Evolutionary conservation across 2,888 invertebrate species (phyloP), one percentile per base, ranked within the genome.

Genomic region (Euplagia quadripunctaria): DNA sequence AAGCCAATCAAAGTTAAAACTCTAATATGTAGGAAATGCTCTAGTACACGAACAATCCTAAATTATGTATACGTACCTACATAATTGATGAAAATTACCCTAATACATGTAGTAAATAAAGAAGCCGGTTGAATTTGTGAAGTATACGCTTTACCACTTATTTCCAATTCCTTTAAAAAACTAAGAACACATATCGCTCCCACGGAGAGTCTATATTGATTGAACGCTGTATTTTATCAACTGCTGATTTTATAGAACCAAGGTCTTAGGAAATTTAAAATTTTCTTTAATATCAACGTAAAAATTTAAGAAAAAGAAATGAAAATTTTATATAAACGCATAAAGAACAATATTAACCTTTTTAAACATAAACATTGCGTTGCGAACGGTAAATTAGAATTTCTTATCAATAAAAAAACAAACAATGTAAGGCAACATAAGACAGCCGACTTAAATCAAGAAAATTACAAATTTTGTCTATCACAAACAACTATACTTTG

Each of bases 391-490:
- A 49, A 67, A 51, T 49, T 14, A 58, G n/a, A 55, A 55, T 2
- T 1, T n/a, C n/a, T 9, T 55, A 70, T 41, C 46, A 51, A 64
- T 51, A n/a, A 51, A 70, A 42, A 41, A 43, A 6, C 43, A 20
- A 20, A 64, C 31, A 67, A 61, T 31, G 5, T 12, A 31, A 12
- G 31, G 5, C 55, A 72, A 55, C 64, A 77, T 11, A 31, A 20
- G 12, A 68, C 17, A 63, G 43, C 58, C 52, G 31, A 42, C 43
- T 55, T 67, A 72, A 66, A n/a, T 67, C 52, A 64, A 51, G 72
- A 75, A 78, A 81, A 82, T 86, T 82, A 81, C 77, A 79, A 83
- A 82, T 82, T 81, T 79, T 81, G 78, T 82, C 83, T 78, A 58
- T 65, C 46, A 80, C 76, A 80, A 84, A 82, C 79, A 84, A 80